Percentiles rank a stretch among this genome's conserved stretches.
Conservation (phyloP, 2,797 vertebrate species). For the Gallinago stenura region DNA sequence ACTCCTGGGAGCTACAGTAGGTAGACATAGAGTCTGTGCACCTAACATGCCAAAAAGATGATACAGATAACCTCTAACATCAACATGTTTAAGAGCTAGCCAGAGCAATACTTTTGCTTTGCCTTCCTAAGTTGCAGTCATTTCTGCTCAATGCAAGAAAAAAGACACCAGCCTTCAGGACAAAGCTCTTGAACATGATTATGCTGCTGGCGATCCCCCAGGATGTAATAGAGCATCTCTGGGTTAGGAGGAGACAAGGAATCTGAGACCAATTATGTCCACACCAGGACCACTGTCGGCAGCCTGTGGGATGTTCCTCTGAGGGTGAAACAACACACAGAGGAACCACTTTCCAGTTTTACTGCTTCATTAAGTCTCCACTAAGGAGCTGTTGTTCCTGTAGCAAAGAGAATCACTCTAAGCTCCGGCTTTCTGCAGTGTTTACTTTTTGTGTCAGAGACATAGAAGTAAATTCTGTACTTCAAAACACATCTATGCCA, state of each 20-base stretch:
- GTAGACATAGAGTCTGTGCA: not conserved
- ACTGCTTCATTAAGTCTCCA: not conserved
- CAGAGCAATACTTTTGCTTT: not conserved
- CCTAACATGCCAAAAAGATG: not conserved
- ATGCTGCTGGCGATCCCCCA: fast-evolving
- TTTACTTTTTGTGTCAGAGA: not conserved
- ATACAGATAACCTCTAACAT: not conserved
- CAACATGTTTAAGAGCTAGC: not conserved
- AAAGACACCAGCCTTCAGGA: not conserved
- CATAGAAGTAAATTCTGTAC: fast-evolving
- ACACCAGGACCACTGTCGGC: not conserved
- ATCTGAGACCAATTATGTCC: not conserved
- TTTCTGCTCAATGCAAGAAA: not conserved
- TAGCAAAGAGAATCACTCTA: not conserved
- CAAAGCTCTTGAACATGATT: not conserved
- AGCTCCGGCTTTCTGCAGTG: fast-evolving
- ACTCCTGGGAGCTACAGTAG: not conserved
- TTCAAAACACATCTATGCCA: not conserved
- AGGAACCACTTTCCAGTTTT: not conserved
- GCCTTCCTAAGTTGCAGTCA: not conserved
- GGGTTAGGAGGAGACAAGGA: not conserved
- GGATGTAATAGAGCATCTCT: not conserved
- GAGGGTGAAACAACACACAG: not conserved
- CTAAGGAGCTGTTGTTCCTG: not conserved
- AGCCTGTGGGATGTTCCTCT: not conserved